Conservation (phyloP, 2,797 vertebrate genomes). For the Scolopax rusticola region DNA sequence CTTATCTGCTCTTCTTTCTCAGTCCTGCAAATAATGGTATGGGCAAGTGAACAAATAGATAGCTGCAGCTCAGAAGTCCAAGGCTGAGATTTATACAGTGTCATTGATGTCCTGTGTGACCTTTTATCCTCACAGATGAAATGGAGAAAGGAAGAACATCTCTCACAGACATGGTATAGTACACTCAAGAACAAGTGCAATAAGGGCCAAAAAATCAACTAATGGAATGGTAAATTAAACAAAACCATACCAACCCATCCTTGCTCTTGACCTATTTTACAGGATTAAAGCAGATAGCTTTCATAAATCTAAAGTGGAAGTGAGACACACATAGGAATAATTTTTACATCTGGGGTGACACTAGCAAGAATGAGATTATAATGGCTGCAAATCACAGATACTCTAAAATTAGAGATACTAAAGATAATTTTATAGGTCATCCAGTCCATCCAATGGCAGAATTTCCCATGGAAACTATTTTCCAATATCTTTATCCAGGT, state of each 20-base stretch:
- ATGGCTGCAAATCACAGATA: background rate
- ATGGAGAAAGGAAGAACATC: background rate
- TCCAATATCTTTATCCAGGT: background rate
- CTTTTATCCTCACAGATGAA: background rate
- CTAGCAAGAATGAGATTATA: background rate
- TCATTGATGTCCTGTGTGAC: background rate
- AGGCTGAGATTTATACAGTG: background rate
- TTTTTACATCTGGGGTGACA: background rate
- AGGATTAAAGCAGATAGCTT: background rate
- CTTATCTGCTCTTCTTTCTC: background rate
- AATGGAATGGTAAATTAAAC: background rate
- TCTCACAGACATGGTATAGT: background rate
- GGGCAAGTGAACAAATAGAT: background rate
- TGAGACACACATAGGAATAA: background rate
- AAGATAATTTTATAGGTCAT: background rate
- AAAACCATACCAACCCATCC: background rate
- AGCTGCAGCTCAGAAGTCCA: background rate
- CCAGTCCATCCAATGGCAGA: background rate
- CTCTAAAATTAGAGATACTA: background rate
- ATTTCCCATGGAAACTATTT: background rate
- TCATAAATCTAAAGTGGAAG: background rate
- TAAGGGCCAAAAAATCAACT: background rate
- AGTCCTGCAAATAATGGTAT: background rate
- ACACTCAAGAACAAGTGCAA: background rate
- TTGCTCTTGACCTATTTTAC: background rate